phyloP scores from a whole-genome alignment of 2,113 vertebrate species.

The Desmodus rotundus region DNA sequence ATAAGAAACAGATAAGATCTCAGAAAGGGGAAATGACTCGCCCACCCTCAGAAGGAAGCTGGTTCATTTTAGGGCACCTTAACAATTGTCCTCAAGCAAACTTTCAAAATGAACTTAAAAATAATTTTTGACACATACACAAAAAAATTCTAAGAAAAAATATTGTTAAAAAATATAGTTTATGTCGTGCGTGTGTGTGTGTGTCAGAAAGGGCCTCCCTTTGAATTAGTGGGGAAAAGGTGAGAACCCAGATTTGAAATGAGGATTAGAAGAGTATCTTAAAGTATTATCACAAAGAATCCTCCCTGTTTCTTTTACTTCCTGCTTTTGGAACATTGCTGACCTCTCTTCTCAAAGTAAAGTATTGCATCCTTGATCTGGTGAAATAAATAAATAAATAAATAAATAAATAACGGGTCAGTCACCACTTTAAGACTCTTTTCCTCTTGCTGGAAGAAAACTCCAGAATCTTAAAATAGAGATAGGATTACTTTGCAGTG shows the following conservation, averaged over 20 bases:
- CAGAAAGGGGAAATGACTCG: background rate
- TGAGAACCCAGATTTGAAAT: background rate
- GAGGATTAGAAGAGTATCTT: conserved; percentile 16
- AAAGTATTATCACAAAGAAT: conserved; percentile 30
- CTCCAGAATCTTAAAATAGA: background rate
- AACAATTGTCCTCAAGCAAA: background rate
- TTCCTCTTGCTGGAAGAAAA: background rate
- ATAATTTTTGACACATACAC: background rate
- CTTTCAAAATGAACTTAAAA: background rate
- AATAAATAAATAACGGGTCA: background rate
- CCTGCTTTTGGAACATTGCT: conserved; percentile 46
- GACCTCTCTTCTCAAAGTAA: conserved; percentile 39
- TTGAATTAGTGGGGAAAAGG: background rate
- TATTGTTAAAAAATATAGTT: background rate
- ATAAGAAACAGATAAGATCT: conserved; percentile 44
- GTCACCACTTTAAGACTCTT: background rate
- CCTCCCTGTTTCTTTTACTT: background rate
- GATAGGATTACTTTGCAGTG: background rate
- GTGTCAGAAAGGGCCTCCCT: background rate
- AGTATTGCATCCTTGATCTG: conserved; percentile 27
- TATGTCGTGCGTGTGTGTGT: background rate
- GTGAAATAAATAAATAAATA: background rate
- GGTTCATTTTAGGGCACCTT: background rate
- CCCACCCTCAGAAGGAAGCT: background rate
- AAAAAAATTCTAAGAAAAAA: background rate